Evolutionary conservation across 2,797 vertebrate species (phyloP).

Genomic region (Parauchenoglanis ngamensis): DNA sequence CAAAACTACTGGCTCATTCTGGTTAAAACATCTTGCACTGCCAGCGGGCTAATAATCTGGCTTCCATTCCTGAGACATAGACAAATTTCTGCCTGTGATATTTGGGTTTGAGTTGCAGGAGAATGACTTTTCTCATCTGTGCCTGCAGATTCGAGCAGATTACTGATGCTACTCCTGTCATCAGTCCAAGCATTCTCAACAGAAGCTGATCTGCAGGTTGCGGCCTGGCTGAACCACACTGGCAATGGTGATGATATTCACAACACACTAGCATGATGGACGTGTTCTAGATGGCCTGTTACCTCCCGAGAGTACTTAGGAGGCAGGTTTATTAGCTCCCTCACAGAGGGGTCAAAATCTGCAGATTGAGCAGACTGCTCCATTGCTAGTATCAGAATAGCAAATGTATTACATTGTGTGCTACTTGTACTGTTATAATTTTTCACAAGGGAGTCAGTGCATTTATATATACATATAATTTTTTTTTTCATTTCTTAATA

Average conservation of each 20-base stretch:
- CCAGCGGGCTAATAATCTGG: background rate
- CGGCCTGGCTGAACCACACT: background rate
- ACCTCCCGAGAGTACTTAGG: background rate
- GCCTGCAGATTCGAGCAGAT: background rate
- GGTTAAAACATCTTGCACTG: background rate
- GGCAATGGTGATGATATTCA: background rate
- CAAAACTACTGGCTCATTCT: background rate
- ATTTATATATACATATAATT: background rate
- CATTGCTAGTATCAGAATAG: background rate
- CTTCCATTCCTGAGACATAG: background rate
- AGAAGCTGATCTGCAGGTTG: conserved; percentile 14
- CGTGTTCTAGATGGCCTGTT: background rate
- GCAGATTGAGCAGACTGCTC: background rate
- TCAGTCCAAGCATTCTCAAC: background rate
- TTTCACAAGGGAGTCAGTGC: background rate
- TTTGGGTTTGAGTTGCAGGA: background rate
- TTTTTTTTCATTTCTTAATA: no score
- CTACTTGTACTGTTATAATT: background rate
- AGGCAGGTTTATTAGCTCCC: background rate
- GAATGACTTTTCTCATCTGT: background rate
- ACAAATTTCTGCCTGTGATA: background rate
- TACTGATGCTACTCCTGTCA: background rate
- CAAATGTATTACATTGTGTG: background rate
- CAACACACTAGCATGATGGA: conserved; percentile 3
- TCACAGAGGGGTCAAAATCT: background rate